Evolutionary conservation across 2,113 vertebrate genomes (phyloP).

Genomic region (Gracilinanus agilis): DNA sequence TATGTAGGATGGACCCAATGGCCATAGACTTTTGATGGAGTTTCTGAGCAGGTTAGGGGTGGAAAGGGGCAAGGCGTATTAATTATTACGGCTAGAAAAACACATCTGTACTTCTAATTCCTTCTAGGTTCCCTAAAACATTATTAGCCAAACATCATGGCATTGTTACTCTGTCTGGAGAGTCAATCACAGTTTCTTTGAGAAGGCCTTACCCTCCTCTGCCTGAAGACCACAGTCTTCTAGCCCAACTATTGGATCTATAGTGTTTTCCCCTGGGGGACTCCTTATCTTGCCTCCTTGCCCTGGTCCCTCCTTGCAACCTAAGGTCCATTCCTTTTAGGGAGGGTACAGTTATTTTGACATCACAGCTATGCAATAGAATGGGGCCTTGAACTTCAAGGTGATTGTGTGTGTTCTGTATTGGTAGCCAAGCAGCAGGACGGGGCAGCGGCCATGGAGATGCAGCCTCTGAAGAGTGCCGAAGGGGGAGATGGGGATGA

Average conservation of each 20-base stretch:
- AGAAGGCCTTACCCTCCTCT: background rate
- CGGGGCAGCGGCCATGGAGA: conserved; percentile 98
- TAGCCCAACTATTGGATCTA: background rate
- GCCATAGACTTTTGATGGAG: background rate
- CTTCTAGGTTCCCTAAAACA: background rate
- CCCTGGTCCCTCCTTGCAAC: background rate
- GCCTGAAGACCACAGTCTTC: background rate
- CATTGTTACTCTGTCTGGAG: background rate
- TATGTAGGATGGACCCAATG: background rate
- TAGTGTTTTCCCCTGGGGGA: background rate
- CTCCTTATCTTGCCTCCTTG: background rate
- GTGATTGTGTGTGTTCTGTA: conserved; percentile 58
- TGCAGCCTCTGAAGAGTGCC: conserved; percentile 98
- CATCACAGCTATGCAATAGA: background rate
- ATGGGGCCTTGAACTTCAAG: background rate
- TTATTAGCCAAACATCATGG: background rate
- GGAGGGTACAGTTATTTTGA: background rate
- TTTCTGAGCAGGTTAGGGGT: background rate
- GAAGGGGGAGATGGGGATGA: conserved; percentile 96
- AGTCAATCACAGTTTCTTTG: background rate
- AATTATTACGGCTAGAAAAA: background rate
- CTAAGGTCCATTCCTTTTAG: background rate
- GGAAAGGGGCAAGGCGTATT: background rate
- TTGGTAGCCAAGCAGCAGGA: conserved; percentile 97
- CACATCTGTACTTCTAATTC: background rate